Evolutionary conservation across 2,113 vertebrate species (phyloP).

Genomic region (Cichladusa arquata): DNA sequence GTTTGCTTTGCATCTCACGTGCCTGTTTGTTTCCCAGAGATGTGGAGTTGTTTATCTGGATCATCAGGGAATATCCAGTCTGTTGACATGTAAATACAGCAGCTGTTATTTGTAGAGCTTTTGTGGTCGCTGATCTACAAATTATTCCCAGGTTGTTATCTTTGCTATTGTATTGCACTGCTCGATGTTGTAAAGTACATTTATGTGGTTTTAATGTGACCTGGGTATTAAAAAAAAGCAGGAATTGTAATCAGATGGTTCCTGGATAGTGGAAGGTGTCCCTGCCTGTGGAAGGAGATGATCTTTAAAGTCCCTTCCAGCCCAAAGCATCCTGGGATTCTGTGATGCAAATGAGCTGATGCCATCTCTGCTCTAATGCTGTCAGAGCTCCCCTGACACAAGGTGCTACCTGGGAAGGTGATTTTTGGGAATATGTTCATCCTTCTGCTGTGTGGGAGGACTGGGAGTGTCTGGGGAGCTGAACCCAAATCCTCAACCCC

Average conservation of each 20-base stretch:
- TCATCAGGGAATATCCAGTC: conserved; percentile 5
- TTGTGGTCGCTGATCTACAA: conserved; percentile 12
- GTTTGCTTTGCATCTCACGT: neutral
- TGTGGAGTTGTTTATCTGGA: conserved; percentile 26
- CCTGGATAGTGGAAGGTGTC: neutral
- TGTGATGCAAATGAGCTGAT: neutral
- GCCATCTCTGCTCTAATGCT: neutral
- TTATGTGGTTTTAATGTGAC: neutral
- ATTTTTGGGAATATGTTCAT: accelerated
- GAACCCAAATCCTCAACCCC: neutral
- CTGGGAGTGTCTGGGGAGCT: neutral
- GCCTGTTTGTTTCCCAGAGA: neutral
- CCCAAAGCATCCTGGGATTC: neutral
- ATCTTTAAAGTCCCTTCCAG: neutral
- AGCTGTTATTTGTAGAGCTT: neutral
- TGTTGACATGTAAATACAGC: conserved; percentile 55
- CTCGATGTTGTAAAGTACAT: neutral
- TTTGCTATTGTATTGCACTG: neutral
- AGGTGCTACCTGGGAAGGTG: accelerated
- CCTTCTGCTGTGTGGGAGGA: neutral
- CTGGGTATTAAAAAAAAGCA: neutral
- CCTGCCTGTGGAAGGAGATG: neutral
- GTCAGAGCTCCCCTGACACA: neutral
- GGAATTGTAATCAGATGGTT: neutral
- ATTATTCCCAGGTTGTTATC: neutral